Percentiles rank a stretch among this genome's conserved stretches.
phyloP scores from a whole-genome alignment of 1,140 invertebrate species.

The Tetramorium alpestre region DNA sequence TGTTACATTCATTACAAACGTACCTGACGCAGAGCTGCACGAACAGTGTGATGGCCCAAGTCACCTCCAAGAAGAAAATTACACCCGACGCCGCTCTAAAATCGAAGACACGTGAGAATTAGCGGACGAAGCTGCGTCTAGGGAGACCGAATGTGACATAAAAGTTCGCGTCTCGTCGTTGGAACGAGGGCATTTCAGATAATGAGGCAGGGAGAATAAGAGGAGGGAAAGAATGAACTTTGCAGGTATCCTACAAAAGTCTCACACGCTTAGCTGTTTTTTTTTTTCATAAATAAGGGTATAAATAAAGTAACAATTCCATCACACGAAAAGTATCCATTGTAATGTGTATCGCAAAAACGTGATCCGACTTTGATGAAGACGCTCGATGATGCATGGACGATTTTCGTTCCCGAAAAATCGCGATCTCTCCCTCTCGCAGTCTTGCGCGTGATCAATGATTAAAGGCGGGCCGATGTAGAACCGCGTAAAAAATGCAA shows the following conservation, averaged over 20 bases:
- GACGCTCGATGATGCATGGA: too few relatives aligned
- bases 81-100: conserved; percentile 81
- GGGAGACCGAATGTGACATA: not conserved
- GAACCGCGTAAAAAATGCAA: conserved; percentile 53
- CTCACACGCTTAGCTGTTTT: not conserved
- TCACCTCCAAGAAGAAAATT: conserved; percentile 85
- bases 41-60: conserved; percentile 85
- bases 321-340: not conserved
- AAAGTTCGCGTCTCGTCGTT: not conserved
- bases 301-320: not conserved
- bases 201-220: not conserved
- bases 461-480: conserved; percentile 8
- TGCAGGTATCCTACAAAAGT: not conserved
- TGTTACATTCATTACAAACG: not conserved
- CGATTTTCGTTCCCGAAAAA: not conserved
- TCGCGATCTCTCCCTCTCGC: not conserved
- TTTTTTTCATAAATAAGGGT: not conserved
- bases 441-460: conserved; percentile 4
- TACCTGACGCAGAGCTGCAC: conserved; percentile 84
- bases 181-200: not conserved
- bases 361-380: not conserved
- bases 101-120: conserved; percentile 54
- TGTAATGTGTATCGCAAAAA: not conserved
- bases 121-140: not conserved
- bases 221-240: not conserved